Evolutionary conservation across 2,113 vertebrate species (phyloP).

Genomic region (Petaurus breviceps): DNA sequence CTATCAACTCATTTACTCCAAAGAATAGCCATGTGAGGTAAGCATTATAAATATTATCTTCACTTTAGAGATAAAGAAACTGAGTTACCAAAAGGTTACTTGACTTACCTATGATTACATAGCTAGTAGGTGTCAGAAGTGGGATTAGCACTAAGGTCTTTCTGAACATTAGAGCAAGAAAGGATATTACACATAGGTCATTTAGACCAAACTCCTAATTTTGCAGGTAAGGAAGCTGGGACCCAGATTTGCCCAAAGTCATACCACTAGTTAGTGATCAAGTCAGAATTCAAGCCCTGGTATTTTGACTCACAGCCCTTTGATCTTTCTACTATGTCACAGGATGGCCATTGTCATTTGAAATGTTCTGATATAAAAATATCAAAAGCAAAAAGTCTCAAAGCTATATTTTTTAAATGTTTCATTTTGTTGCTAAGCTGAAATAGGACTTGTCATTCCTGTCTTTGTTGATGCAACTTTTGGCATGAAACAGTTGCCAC

Average conservation of each 20-base stretch:
- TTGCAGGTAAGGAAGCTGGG: not conserved
- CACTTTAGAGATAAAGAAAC: not conserved
- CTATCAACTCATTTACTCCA: not conserved
- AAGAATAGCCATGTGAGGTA: not conserved
- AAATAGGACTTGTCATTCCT: not conserved
- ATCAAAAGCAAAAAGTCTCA: not conserved
- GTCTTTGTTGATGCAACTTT: not conserved
- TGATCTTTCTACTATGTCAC: not conserved
- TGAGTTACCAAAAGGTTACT: not conserved
- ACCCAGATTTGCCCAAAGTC: not conserved
- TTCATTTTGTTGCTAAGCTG: not conserved
- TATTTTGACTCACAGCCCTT: not conserved
- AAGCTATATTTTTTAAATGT: not conserved
- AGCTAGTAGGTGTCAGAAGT: not conserved
- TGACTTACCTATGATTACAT: not conserved
- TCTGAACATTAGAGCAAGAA: not conserved
- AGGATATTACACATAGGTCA: not conserved
- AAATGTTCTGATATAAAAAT: not conserved
- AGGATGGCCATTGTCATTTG: not conserved
- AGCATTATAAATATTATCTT: not conserved
- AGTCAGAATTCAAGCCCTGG: not conserved
- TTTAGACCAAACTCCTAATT: not conserved
- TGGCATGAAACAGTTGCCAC: not conserved
- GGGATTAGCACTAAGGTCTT: not conserved
- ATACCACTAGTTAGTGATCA: not conserved